A percentile compares a stretch with the other conserved stretches of the same genome.
Conservation (phyloP, 2,797 vertebrate genomes). For the Luscinia megarhynchos region DNA sequence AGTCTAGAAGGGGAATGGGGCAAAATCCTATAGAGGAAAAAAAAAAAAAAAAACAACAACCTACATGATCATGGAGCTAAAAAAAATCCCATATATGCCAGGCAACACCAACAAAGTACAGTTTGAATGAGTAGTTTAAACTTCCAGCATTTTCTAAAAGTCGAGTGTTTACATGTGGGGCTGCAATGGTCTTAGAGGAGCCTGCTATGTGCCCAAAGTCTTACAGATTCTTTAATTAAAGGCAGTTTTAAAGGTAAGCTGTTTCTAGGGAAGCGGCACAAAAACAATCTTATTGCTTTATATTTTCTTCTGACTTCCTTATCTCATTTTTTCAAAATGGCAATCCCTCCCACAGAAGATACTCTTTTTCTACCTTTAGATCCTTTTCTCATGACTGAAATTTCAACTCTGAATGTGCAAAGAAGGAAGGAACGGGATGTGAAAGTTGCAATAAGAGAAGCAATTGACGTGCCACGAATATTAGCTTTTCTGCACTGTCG, state of each 20-base stretch:
- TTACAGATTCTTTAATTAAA: neutral
- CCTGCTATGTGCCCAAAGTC: neutral
- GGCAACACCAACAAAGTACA: neutral
- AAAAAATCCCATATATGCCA: neutral
- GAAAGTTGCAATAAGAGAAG: neutral
- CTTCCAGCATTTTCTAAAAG: neutral
- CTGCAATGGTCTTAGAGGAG: neutral
- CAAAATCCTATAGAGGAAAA: neutral
- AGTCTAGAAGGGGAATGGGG: neutral
- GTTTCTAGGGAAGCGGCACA: neutral
- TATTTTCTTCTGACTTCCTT: neutral
- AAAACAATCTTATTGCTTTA: neutral
- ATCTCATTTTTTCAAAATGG: neutral
- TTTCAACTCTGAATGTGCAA: constrained; percentile 7
- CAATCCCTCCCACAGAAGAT: neutral
- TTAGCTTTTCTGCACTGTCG: neutral
- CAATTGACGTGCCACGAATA: constrained; percentile 1
- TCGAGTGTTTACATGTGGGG: rapidly evolving
- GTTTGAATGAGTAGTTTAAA: neutral
- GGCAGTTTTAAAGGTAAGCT: neutral
- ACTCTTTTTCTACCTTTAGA: neutral
- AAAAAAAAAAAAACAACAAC: no score
- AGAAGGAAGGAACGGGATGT: neutral
- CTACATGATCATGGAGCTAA: neutral
- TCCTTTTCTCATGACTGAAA: neutral